Conservation (phyloP, 2,797 vertebrate species). For the Sebastes minor region DNA sequence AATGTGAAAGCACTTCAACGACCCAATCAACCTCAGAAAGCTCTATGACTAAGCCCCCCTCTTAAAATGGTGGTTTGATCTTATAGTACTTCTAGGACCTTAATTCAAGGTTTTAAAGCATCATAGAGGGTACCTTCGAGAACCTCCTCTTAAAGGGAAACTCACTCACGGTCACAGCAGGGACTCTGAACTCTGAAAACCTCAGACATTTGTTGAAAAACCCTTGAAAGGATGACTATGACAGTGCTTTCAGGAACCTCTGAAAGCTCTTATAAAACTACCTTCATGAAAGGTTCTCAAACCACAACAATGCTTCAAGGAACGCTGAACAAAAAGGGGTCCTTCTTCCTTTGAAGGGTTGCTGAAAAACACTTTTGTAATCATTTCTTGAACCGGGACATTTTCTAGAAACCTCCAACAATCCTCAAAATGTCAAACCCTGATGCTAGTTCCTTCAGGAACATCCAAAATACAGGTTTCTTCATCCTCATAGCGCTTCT, state of each 20-base stretch:
- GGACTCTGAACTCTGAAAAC: not conserved
- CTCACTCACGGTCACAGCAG: not conserved
- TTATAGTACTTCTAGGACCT: not conserved
- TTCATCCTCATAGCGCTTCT: not conserved
- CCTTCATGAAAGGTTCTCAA: not conserved
- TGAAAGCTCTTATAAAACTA: not conserved
- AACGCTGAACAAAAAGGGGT: not conserved
- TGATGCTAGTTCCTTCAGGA: not conserved
- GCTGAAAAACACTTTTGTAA: not conserved
- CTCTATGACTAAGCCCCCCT: not conserved
- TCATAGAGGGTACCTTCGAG: not conserved
- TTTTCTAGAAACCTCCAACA: not conserved
- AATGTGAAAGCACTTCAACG: not conserved
- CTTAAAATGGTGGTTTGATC: not conserved
- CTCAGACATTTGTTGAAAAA: no score
- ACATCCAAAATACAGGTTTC: not conserved
- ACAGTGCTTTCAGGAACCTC: not conserved
- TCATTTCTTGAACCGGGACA: not conserved
- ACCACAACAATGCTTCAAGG: not conserved
- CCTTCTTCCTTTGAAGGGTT: not conserved
- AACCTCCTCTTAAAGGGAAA: not conserved
- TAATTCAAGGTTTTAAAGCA: not conserved
- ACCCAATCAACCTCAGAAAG: not conserved
- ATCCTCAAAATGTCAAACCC: not conserved
- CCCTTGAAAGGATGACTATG: not conserved